Base-by-base conservation (phyloP, 2,888 invertebrate species). In the Deroplatys truncata region DNA sequence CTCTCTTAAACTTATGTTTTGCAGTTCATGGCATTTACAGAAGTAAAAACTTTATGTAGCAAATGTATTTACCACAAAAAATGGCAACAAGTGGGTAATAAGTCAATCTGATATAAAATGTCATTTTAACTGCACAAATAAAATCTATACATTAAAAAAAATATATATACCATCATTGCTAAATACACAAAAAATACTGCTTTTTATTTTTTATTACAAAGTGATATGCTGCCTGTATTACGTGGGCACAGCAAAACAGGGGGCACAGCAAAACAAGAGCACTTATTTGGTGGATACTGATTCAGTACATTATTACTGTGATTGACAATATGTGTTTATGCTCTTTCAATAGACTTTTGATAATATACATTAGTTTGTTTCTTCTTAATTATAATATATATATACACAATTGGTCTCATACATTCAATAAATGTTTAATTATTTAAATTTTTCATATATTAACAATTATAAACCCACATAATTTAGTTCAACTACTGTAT, bases 151-250 rank as follows among this genome's bases (percentile, higher is more conserved):
- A 35, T 87, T 87, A 87, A 87, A 87, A 85, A 87, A 87, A 82
- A 29, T 85, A 83, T 87, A 29, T 85, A 83, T 87, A 83, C 82
- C 28, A 72, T 82, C 43, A 35, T 83, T 83, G 83, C 82, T 87
- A 82, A 87, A 87, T 35, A 88, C 84, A 89, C 56, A 89, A 82
- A 88, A 88, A 89, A 89, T 89, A 89, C 89, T 89, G 89, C n/a
- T 72, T 25, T 31, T 35, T 35, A 85, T 82, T 28, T 82, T 28
- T 89, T 89, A 43, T 85, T 89, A 89, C 89, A 89, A 89, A 84
- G 56, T 35, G 29, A 89, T 85, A 82, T 89, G 85, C 89, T 89
- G 89, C 89, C 85, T 87, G 35, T 13, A 13, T 82, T 82, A 87
- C 82, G 25, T 87, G 56, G 56, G 56, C 56, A 72, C 20, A 72